A percentile compares a stretch with the other conserved stretches of the same genome.
phyloP scores from a whole-genome alignment of 1,140 invertebrate species.

The Neoseiulus cucumeris region DNA sequence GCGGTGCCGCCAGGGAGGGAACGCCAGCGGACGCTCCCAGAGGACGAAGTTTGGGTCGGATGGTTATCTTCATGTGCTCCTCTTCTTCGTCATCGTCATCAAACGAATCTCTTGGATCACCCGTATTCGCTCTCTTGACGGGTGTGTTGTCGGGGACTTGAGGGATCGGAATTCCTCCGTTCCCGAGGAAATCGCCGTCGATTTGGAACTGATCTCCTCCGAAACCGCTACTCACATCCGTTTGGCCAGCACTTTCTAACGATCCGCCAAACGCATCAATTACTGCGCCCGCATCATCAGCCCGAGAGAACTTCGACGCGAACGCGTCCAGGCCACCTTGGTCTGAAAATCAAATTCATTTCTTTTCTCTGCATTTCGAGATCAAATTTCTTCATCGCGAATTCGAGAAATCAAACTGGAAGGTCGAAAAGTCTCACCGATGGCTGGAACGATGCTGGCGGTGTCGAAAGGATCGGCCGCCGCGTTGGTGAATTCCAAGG shows the following conservation, averaged over 20 bases:
- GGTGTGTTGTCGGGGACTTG: constrained; percentile 18
- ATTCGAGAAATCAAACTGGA: no score
- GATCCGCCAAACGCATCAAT: constrained; percentile 21
- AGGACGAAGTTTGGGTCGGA: constrained; percentile 17
- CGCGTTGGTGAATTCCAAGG: background rate
- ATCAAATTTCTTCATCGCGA: no score
- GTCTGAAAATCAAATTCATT: background rate
- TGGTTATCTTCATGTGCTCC: constrained; percentile 19
- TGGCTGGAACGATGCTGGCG: background rate
- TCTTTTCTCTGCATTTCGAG: no score
- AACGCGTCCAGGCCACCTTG: constrained; percentile 24
- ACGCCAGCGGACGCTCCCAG: background rate
- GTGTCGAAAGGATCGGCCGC: constrained; percentile 1
- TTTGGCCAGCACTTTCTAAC: constrained; percentile 26
- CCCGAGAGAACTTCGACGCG: constrained; percentile 21
- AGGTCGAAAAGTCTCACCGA: no score
- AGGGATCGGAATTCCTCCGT: constrained; percentile 13
- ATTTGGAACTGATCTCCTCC: constrained; percentile 10
- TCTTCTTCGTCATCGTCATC: constrained; percentile 19
- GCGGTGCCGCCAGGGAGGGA: constrained; percentile 17
- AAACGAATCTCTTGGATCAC: constrained; percentile 17
- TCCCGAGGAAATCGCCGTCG: constrained; percentile 12
- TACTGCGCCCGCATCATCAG: constrained; percentile 13
- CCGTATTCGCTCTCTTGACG: constrained; percentile 8
- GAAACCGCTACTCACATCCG: constrained; percentile 49